Evolutionary conservation across 2,797 vertebrate species (phyloP), one percentile per base, ranked within the genome.

Genomic region (Margarornis squamiger): DNA sequence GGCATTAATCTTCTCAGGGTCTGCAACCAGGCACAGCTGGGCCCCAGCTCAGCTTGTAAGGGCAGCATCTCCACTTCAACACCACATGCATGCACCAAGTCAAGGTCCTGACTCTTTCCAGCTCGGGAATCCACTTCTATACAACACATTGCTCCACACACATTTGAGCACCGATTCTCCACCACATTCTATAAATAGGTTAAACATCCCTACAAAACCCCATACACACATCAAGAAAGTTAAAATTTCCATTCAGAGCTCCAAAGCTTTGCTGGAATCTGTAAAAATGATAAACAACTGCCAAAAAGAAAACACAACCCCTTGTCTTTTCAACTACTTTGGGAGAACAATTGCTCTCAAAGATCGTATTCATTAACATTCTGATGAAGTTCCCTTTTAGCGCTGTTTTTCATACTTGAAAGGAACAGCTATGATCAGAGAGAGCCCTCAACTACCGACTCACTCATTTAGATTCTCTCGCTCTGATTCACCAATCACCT

Each of bases 401-500:
- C 62, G 62, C 93, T 94, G 88, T 96, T 97, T 97, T 97, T 96
- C 93, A 92, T 91, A 95, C 93, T 94, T 97, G 94, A 96, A 96
- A 97, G 96, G 90, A 96, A 96, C 91, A 97, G 95, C 94, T 86
- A 96, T 88, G 96, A 97, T 96, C 95, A 96, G 96, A 95, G 92
- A 96, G 93, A 95, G 92, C 87, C 96, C 94, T 97, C 96, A 94
- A 95, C 94, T 81, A 95, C 89, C 88, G 27, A 95, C 90, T 95
- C 94, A 93, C 95, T 97, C 90, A 96, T 97, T 93, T 96, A 95
- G 92, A 95, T 87, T 95, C 92, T 96, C 97, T 96, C 78, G 90
- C 93, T 86, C 92, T 96, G 95, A 97, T 97, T 97, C 96, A 97
- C 95, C 97, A 95, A 96, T 96, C 95, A 95, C 95, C 95, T 96